phyloP scores from a whole-genome alignment of 2,888 invertebrate species.

The Tetrapedia diversipes region DNA sequence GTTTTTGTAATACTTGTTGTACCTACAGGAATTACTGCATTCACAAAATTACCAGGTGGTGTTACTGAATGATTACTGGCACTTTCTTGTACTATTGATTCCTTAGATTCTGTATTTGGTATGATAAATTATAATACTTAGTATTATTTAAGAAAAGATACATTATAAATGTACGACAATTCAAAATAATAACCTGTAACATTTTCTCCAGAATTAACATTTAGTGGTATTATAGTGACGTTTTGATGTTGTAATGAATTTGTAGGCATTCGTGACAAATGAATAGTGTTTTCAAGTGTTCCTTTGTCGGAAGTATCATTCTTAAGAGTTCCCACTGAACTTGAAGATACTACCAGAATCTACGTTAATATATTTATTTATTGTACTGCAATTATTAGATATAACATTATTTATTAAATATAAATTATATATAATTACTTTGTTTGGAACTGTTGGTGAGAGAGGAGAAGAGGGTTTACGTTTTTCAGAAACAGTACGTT shows the following conservation, averaged over 20 bases:
- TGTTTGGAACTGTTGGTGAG: slow-evolving; percentile 56
- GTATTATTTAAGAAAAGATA: not conserved
- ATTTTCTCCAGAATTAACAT: slow-evolving; percentile 41
- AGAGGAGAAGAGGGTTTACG: slow-evolving; percentile 62
- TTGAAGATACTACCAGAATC: slow-evolving; percentile 66
- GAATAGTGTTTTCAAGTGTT: slow-evolving; percentile 42
- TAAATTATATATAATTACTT: too few relatives aligned
- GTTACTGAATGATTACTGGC: slow-evolving; percentile 16
- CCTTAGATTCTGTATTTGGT: slow-evolving; percentile 44
- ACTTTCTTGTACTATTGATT: slow-evolving; percentile 34
- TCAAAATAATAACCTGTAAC: slow-evolving; percentile 55
- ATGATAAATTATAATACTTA: slow-evolving; percentile 9
- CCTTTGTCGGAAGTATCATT: slow-evolving; percentile 40
- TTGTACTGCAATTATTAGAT: not conserved
- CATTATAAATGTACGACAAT: slow-evolving; percentile 3
- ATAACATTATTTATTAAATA: not conserved
- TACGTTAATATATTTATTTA: slow-evolving; percentile 24
- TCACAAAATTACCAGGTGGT: slow-evolving; percentile 40
- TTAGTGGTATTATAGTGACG: slow-evolving; percentile 59
- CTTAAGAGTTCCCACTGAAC: slow-evolving; percentile 50
- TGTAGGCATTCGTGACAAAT: slow-evolving; percentile 35
- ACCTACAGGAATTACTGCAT: slow-evolving; percentile 41
- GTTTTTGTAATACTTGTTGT: slow-evolving; percentile 44
- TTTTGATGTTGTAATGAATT: slow-evolving; percentile 53
- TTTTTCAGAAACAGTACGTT: slow-evolving; percentile 38